Conservation (phyloP, 2,888 invertebrate species). For the Amphipyra berbera region DNA sequence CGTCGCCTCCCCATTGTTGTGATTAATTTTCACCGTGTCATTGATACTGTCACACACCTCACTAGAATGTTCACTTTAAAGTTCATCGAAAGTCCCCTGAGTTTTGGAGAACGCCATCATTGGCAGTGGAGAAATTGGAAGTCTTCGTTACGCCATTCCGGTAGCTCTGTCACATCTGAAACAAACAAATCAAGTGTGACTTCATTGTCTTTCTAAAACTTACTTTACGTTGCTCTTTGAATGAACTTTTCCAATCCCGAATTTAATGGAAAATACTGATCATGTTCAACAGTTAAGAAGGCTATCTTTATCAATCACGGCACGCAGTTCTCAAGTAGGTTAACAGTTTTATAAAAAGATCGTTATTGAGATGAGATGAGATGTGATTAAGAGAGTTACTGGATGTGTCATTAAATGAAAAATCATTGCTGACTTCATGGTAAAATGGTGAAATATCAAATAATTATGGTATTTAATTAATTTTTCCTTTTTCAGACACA, state of each 20-base stretch:
- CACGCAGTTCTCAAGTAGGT: conserved; percentile 53
- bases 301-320: conserved; percentile 9
- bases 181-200: conserved; percentile 66
- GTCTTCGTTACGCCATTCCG: conserved; percentile 71
- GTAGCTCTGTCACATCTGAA: conserved; percentile 80
- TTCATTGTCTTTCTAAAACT: conserved; percentile 13
- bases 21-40: conserved; percentile 83
- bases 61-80: conserved; percentile 62
- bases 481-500: background rate
- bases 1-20: conserved; percentile 85
- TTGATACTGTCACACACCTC: conserved; percentile 69
- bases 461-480: background rate
- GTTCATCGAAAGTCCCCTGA: conserved; percentile 66
- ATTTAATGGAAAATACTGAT: conserved; percentile 4
- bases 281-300: conserved; percentile 9
- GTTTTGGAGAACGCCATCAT: conserved; percentile 70
- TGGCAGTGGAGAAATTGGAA: conserved; percentile 67
- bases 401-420: conserved; percentile 35
- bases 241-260: conserved; percentile 10
- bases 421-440: background rate
- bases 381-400: conserved; percentile 43
- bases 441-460: background rate
- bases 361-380: conserved; percentile 23
- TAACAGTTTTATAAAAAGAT: conserved; percentile 53
- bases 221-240: conserved; percentile 6